phyloP scores from a whole-genome alignment of 2,797 vertebrate genomes.

The Poeciliopsis turneri region DNA sequence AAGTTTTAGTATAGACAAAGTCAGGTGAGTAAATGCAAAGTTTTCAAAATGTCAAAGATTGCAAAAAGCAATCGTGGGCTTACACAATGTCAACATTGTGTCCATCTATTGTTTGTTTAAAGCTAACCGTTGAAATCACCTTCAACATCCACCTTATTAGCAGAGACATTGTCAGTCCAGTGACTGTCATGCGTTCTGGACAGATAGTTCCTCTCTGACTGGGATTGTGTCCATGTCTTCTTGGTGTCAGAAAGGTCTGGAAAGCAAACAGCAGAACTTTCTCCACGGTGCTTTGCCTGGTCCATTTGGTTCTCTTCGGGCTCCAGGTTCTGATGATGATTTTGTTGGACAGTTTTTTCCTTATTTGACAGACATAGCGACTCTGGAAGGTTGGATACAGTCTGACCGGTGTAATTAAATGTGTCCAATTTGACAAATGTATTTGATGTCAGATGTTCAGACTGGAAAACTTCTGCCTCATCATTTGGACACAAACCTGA shows the following conservation, averaged over 20 bases:
- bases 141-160: constrained; percentile 86
- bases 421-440: constrained; percentile 31
- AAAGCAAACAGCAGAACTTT: constrained; percentile 42
- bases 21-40: constrained; percentile 48
- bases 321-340: constrained; percentile 29
- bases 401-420: constrained; percentile 24
- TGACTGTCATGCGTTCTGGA: constrained; percentile 69
- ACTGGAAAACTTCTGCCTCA: constrained; percentile 35
- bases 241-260: constrained; percentile 45
- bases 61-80: constrained; percentile 60
- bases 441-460: constrained; percentile 18
- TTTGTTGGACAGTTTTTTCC: constrained; percentile 36
- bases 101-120: constrained; percentile 70
- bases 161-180: constrained; percentile 76
- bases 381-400: constrained; percentile 17
- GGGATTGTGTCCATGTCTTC: constrained; percentile 37
- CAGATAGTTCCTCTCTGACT: constrained; percentile 72
- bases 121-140: constrained; percentile 86
- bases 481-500: constrained; percentile 27
- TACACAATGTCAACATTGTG: constrained; percentile 68
- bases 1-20: constrained; percentile 58
- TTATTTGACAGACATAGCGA: constrained; percentile 24
- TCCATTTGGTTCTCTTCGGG: constrained; percentile 45
- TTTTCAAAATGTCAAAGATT: constrained; percentile 60
- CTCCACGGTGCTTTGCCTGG: constrained; percentile 18